Conservation (phyloP, 2,797 vertebrate species). For the Oreochromis grahami region DNA sequence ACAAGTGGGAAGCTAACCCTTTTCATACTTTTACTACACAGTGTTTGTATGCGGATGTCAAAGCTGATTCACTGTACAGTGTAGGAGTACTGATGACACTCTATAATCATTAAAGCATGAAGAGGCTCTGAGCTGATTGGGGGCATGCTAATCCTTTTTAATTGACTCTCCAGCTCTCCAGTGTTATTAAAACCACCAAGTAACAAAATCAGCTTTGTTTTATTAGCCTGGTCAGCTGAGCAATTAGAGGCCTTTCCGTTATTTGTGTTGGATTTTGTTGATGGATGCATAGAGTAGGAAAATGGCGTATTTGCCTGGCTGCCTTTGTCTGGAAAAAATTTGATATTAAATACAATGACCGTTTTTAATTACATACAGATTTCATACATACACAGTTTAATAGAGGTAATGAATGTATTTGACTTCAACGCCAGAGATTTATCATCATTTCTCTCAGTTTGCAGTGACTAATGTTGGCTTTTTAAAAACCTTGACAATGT, state of each 20-base stretch:
- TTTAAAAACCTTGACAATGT: neutral
- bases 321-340: neutral
- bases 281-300: neutral
- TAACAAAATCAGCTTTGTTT: conserved; percentile 67
- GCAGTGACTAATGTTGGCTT: neutral
- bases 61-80: conserved; percentile 37
- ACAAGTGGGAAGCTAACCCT: neutral
- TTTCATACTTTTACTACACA: neutral
- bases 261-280: conserved; percentile 15
- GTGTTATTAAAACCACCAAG: conserved; percentile 65
- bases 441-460: neutral
- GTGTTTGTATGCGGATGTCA: conserved; percentile 16
- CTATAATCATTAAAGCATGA: conserved; percentile 67
- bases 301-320: neutral
- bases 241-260: conserved; percentile 28
- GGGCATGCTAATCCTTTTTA: conserved; percentile 70
- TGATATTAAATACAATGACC: neutral
- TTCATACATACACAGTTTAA: neutral
- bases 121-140: conserved; percentile 66
- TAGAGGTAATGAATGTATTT: neutral
- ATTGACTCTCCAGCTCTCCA: conserved; percentile 69
- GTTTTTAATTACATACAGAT: neutral
- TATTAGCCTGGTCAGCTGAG: conserved; percentile 58
- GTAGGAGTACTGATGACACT: conserved; percentile 70
- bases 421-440: neutral